Conservation (phyloP, 2,797 vertebrate species). For the Oreochromis grahami region DNA sequence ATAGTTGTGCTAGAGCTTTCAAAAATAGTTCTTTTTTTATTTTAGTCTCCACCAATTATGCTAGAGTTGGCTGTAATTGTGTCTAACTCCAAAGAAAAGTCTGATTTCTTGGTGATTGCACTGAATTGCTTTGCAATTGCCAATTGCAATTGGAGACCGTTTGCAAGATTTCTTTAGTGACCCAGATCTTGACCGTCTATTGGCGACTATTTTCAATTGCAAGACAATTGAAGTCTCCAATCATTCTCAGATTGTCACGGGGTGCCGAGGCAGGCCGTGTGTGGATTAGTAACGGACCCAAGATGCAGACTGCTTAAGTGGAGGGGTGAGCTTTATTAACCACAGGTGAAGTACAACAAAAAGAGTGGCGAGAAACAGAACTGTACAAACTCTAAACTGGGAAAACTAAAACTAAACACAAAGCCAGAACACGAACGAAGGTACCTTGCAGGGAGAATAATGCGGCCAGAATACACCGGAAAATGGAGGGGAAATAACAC, state of each 20-base stretch:
- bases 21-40: not conserved
- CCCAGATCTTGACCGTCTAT: not conserved
- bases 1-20: not conserved
- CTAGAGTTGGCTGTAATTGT: not conserved
- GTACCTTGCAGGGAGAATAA: too few relatives aligned
- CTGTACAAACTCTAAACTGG: too few relatives aligned
- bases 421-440: too few relatives aligned
- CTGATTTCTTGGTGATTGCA: not conserved
- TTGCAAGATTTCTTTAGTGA: not conserved
- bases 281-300: too few relatives aligned
- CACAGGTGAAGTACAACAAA: too few relatives aligned
- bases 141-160: not conserved
- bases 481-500: too few relatives aligned
- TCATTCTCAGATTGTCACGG: not conserved
- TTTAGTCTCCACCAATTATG: not conserved
- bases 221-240: not conserved
- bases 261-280: too few relatives aligned
- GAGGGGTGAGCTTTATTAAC: too few relatives aligned
- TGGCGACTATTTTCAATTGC: not conserved
- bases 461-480: too few relatives aligned
- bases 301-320: too few relatives aligned
- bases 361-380: too few relatives aligned
- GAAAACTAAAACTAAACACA: too few relatives aligned
- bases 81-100: not conserved
- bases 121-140: not conserved